phyloP scores from a whole-genome alignment of 1,140 invertebrate genomes.

The Teleogryllus occipitalis region DNA sequence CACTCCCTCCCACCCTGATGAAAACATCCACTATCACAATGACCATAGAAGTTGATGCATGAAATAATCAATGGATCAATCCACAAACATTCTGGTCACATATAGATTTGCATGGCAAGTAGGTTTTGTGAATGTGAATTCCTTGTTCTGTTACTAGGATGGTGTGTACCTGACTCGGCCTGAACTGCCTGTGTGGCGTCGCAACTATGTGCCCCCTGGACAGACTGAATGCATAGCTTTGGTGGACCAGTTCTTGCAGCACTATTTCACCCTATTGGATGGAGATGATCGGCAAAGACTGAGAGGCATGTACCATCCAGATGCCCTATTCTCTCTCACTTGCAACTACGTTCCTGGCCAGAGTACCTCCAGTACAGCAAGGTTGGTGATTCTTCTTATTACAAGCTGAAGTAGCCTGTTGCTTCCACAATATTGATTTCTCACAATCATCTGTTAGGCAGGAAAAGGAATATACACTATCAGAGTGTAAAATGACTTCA shows the following conservation, averaged over 20 bases:
- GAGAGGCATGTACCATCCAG: slow-evolving; percentile 37
- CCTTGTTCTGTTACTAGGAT: not conserved
- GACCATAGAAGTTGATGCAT: too few species aligned
- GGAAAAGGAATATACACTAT: too few species aligned
- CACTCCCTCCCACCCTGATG: too few species aligned
- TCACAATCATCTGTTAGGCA: too few species aligned
- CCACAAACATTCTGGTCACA: too few species aligned
- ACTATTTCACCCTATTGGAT: slow-evolving; percentile 39
- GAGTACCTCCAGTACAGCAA: slow-evolving; percentile 13
- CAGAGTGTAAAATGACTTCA: too few species aligned
- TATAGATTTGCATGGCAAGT: too few species aligned
- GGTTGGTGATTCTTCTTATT: not conserved
- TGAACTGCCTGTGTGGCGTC: not conserved
- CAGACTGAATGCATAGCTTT: slow-evolving; percentile 21
- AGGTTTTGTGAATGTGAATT: too few species aligned
- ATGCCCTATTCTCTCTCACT: slow-evolving; percentile 39
- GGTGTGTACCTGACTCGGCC: slow-evolving; percentile 13
- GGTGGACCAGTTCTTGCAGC: slow-evolving; percentile 37
- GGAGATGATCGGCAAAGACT: slow-evolving; percentile 36
- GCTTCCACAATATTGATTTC: too few species aligned
- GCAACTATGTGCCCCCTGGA: slow-evolving; percentile 8
- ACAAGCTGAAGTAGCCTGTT: too few species aligned
- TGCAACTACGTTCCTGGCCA: slow-evolving; percentile 18
- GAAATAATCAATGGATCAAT: too few species aligned
- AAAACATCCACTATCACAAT: too few species aligned